Base-by-base conservation (phyloP, 2,888 invertebrate species). In the Ectobius pallidus region DNA sequence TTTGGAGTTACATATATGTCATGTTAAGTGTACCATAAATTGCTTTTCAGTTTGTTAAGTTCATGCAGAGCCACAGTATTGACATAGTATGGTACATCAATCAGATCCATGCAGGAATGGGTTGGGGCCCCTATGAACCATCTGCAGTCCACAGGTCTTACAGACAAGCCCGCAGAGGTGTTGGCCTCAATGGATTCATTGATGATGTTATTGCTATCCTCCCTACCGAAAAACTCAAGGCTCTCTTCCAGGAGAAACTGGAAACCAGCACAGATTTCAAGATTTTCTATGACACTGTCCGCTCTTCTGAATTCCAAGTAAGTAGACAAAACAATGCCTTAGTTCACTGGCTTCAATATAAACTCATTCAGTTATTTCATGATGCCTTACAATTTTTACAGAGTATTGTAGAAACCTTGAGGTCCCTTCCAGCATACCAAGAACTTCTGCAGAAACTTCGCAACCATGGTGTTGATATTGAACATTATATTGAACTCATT, bases 241-340 rank as follows among this genome's bases (percentile, higher is more conserved):
- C 42, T 2, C 63, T 63, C 7, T 63, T 63, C 30, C 16, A 63
- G 0, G 25, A 42, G 14, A 63, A 63, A 39, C 42, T 22, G 3
- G 25, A 63, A 42, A 63, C 22, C 25, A 63, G 63, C 14, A 14
- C 20, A 39, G 63, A 63, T 9, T 63, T 63, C 39, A 42, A 42
- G 42, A 42, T 22, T 18, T n/a, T 63, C 3, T 6, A 20, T 42
- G 42, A 22, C 11, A 20, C 18, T 9, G 42, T 63, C 2, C 34
- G 20, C 3, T n/a, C 39, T 9, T 11, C 34, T 22, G 63, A 63
- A 22, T 63, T 63, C 22, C 2, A 20, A 42, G 63, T 63, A 63
- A 42, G n/a, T 1, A 52, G n/a, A n/a, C n/a, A n/a, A n/a, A n/a
- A n/a, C n/a, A n/a, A n/a, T n/a, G n/a, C n/a, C n/a, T n/a, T n/a